Conservation (phyloP, 2,888 invertebrate genomes). For the Dryocosmus kuriphilus region DNA sequence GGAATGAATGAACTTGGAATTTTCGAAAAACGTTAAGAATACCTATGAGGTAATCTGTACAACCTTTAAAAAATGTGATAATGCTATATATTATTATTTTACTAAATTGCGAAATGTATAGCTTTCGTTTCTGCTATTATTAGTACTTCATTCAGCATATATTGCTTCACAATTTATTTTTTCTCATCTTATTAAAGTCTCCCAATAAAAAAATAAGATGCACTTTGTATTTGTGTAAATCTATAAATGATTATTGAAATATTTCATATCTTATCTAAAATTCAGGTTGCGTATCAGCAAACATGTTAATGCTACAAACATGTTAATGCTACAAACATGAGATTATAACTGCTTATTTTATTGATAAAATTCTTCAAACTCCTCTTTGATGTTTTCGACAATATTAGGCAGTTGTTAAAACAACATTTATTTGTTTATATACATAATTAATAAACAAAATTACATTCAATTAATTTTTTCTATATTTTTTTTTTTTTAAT, state of each 20-base stretch:
- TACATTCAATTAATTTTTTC: not conserved
- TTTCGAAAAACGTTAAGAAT: not conserved
- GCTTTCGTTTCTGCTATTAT: no score
- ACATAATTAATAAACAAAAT: not conserved
- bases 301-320: not conserved
- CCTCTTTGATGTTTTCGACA: not conserved
- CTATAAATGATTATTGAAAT: not conserved
- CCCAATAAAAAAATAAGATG: not conserved
- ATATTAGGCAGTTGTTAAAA: not conserved
- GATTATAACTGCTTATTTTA: constrained; percentile 1
- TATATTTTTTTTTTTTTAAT: not conserved
- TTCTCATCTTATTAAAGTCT: not conserved
- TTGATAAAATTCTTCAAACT: not conserved
- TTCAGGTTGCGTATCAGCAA: not conserved
- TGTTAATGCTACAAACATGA: not conserved
- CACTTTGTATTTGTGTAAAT: not conserved
- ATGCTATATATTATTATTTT: no score
- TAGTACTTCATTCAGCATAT: not conserved
- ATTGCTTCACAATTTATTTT: not conserved
- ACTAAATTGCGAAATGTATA: no score
- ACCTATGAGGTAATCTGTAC: not conserved
- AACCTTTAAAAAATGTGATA: no score
- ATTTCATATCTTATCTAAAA: not conserved
- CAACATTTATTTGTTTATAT: not conserved
- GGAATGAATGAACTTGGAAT: not conserved